A percentile compares a stretch with the other conserved stretches of the same genome.
phyloP scores from a whole-genome alignment of 2,888 invertebrate species.

The Arge pagana region DNA sequence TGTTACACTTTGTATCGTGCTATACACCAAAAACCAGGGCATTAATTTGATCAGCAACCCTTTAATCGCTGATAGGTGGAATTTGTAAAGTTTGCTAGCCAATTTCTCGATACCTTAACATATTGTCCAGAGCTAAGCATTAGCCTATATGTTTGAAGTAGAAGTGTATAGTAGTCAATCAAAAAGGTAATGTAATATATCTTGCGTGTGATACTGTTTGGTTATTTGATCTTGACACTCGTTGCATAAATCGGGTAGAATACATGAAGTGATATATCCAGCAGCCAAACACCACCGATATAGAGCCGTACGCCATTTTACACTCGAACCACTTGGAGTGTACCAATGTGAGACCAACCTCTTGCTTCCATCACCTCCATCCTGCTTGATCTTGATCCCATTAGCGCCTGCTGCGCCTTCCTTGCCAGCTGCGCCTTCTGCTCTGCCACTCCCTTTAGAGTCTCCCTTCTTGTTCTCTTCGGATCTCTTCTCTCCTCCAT shows the following conservation, averaged over 20 bases:
- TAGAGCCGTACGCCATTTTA: constrained; percentile 39
- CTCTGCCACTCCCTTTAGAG: constrained; percentile 56
- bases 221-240: constrained; percentile 32
- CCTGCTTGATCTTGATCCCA: constrained; percentile 64
- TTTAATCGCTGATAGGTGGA: too few species aligned
- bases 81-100: constrained; percentile 52
- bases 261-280: constrained; percentile 37
- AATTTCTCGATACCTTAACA: constrained; percentile 54
- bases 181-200: constrained; percentile 38
- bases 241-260: constrained; percentile 44
- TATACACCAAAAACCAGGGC: too few species aligned
- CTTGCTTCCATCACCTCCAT: constrained; percentile 60
- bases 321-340: constrained; percentile 33
- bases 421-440: constrained; percentile 49
- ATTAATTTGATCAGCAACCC: too few species aligned
- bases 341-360: constrained; percentile 61
- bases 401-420: constrained; percentile 56
- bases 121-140: constrained; percentile 54
- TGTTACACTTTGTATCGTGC: too few species aligned
- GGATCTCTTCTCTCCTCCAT: constrained; percentile 56
- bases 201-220: constrained; percentile 48
- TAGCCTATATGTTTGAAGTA: constrained; percentile 34
- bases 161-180: not conserved
- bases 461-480: constrained; percentile 54
- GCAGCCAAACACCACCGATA: constrained; percentile 45